Percentiles rank a stretch among this genome's conserved stretches.
Evolutionary conservation across 2,888 invertebrate species (phyloP).

Genomic region (Drosophila flavopinicola): DNA sequence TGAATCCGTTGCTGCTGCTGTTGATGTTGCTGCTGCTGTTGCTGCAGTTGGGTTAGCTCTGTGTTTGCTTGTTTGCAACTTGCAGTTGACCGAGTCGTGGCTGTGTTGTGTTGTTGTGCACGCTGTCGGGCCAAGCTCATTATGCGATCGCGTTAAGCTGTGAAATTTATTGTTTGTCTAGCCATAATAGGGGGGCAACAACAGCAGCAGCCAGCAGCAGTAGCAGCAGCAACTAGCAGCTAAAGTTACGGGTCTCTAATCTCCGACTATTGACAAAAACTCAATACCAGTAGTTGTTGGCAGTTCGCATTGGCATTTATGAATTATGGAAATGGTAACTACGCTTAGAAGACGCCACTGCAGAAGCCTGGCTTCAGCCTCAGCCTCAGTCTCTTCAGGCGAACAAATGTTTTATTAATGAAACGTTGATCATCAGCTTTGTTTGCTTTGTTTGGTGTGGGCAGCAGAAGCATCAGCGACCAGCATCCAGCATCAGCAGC

Average conservation of each 20-base stretch:
- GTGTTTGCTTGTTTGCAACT: conserved; percentile 68
- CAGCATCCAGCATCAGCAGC: conserved; percentile 4
- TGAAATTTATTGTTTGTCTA: conserved; percentile 81
- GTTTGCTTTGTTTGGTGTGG: conserved; percentile 41
- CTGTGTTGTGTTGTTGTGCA: conserved; percentile 3
- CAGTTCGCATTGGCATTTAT: conserved; percentile 77
- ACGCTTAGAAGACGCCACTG: conserved; percentile 51
- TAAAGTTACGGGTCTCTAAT: conserved; percentile 65
- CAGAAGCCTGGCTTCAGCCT: conserved; percentile 27
- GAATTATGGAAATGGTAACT: conserved; percentile 73
- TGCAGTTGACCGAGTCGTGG: conserved; percentile 25
- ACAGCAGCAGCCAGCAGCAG: conserved; percentile 7
- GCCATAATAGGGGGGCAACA: conserved; percentile 52
- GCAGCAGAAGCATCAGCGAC: conserved; percentile 28
- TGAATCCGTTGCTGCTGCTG: conserved; percentile 59
- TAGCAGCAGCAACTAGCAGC: conserved; percentile 17
- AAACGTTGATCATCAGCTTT: conserved; percentile 60
- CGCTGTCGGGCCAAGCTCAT: conserved; percentile 63
- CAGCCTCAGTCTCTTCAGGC: conserved; percentile 41
- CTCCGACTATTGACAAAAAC: conserved; percentile 78
- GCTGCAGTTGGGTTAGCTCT: conserved; percentile 10
- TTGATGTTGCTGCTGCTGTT: conserved; percentile 26
- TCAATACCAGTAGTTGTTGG: conserved; percentile 82
- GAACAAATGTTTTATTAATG: conserved; percentile 81
- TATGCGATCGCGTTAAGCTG: conserved; percentile 83